Percentiles rank a stretch among this genome's conserved stretches.
These are phyloP conservation scores for Okamejei kenojei DNA, from an alignment of 2,797 vertebrate genomes.

Conservation along the genomic window DNA sequence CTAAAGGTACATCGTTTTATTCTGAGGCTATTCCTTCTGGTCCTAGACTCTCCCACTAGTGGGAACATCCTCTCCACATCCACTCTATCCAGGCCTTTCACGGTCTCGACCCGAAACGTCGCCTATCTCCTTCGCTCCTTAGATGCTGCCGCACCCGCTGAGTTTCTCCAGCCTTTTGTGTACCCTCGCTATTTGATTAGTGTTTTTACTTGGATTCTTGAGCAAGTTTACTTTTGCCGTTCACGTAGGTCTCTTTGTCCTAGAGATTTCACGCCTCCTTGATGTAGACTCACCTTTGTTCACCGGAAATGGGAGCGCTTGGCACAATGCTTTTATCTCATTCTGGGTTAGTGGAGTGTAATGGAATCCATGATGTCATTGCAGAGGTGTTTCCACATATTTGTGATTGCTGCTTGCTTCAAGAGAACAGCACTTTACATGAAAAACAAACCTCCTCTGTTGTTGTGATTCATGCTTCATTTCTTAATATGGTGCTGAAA, in stretches of 20 bases:
- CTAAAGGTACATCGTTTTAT: no score
- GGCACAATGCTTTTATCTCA: neutral
- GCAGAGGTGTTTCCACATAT: neutral
- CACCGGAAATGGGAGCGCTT: neutral
- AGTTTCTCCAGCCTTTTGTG: no score
- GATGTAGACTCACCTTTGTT: neutral
- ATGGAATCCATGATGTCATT: neutral
- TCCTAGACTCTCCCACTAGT: no score
- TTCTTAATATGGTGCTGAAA: neutral
- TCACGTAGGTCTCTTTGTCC: neutral
- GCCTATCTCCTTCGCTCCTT: no score
- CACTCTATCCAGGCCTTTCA: no score
- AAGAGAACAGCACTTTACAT: neutral
- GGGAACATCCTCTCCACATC: no score
- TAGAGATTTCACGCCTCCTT: neutral
- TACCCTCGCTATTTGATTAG: no score
- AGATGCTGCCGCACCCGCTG: no score
- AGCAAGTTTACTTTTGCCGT: neutral
- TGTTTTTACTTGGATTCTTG: no score
- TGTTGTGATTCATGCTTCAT: neutral
- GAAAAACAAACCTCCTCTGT: neutral
- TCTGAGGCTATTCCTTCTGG: no score
- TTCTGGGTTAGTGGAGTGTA: neutral
- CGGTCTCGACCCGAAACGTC: no score
- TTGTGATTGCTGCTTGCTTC: neutral